These are phyloP conservation scores for Caradrina kadenii DNA, from an alignment of 2,888 invertebrate genomes.

Conservation along the genomic window DNA sequence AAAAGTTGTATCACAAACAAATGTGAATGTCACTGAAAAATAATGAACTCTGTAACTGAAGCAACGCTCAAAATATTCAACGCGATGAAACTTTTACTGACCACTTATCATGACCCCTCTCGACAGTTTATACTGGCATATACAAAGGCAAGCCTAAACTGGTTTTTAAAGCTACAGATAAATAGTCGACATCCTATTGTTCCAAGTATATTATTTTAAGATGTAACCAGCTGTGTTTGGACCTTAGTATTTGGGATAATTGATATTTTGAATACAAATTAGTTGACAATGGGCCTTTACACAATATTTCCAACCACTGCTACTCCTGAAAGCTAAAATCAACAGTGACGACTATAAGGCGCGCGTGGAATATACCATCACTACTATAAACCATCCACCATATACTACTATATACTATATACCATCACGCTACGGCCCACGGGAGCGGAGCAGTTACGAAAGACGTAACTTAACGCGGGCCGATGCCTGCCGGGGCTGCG, in stretches of 20 bases:
- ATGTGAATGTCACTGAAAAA: constrained; percentile 16
- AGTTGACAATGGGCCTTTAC: no score
- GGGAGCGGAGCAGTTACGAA: no score
- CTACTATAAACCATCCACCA: no score
- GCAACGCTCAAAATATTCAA: constrained; percentile 15
- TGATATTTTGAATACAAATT: not conserved
- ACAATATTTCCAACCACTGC: no score
- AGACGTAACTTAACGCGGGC: no score
- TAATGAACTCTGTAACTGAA: constrained; percentile 22
- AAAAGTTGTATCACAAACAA: constrained; percentile 1
- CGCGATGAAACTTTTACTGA: not conserved
- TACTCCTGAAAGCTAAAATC: no score
- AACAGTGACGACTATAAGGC: no score
- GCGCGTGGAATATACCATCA: no score
- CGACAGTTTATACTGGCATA: not conserved
- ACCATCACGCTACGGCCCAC: no score
- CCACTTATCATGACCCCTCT: not conserved
- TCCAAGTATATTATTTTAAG: constrained; percentile 1
- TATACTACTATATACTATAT: no score
- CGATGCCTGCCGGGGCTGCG: no score
- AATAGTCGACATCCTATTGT: not conserved
- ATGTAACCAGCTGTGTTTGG: constrained; percentile 4
- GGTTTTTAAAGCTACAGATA: constrained; percentile 7
- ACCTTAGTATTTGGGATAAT: not conserved
- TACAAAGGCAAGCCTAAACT: not conserved